Base-by-base conservation (phyloP, 2,888 invertebrate species). In the Agrochola lota region DNA sequence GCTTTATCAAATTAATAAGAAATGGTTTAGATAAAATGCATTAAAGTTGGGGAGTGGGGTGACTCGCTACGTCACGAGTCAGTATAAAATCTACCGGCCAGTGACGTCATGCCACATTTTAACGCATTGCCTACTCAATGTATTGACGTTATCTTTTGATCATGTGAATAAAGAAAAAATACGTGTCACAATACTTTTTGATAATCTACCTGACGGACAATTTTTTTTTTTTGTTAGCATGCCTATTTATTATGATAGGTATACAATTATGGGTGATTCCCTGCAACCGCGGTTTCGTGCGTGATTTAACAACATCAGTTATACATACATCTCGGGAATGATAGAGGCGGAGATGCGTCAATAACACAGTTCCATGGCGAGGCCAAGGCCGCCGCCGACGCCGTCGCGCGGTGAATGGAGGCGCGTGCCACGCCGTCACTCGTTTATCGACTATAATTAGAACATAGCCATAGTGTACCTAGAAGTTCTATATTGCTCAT, bases 371-470 rank as follows among this genome's bases (percentile, higher is more conserved):
- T 92, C 92, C 91, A 94, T 92, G 91, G 89, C 86, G 91, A 91
- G 93, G 93, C 93, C 95, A 94, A 95, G 95, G 94, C 91, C 94
- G 92, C 83, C 88, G 90, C 89, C 91, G 90, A 92, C 93, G 90
- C 67, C 81, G 86, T 77, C 85, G 77, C 78, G 81, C 90, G 86
- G 93, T 95, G 95, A 95, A 95, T 95, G 95, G 93, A 94, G 90
- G 93, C 93, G 95, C 95, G 94, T 94, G 93, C 91, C 91, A 89
- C 90, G 90, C 73, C 90, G 91, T 90, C 90, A 91, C 91, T 90
- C 85, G 90, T 90, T 92, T 93, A 93, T 92, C 85, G 87, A 86
- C 94, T 95, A 95, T 94, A 94, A 94, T 93, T 95, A 95, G 94
- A 92, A 86, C 85, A 92, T 91, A 91, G 87, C 91, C 91, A 91